phyloP scores from a whole-genome alignment of 2,113 vertebrate genomes.

The Xiphias gladius region DNA sequence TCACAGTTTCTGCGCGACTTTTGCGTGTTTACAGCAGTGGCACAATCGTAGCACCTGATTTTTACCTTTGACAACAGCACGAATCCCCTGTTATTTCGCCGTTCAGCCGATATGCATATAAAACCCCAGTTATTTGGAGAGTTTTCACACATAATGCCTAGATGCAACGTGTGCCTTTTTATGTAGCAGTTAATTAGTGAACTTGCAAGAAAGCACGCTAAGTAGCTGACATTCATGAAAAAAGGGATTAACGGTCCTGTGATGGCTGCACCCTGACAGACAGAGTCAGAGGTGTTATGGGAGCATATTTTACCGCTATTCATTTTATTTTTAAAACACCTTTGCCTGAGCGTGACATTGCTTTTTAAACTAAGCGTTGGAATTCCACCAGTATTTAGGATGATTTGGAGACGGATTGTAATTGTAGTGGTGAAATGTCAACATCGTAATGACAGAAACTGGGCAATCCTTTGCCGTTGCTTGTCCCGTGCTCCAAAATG shows the following conservation, averaged over 20 bases:
- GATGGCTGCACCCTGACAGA: conserved; percentile 17
- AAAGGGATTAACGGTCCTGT: conserved; percentile 20
- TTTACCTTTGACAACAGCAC: too few relatives aligned
- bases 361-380: conserved; percentile 5
- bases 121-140: background rate
- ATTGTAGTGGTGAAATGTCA: conserved; percentile 60
- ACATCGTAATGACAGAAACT: too few relatives aligned
- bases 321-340: conserved; percentile 8
- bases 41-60: conserved; percentile 18
- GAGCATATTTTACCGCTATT: conserved; percentile 4
- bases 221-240: conserved; percentile 20
- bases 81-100: too few relatives aligned
- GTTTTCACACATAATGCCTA: background rate
- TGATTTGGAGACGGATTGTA: conserved; percentile 35
- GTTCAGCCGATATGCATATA: background rate
- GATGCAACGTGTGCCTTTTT: conserved; percentile 37
- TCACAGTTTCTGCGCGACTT: conserved; percentile 12
- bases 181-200: conserved; percentile 11
- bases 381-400: conserved; percentile 7
- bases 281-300: conserved; percentile 11
- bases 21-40: too few relatives aligned
- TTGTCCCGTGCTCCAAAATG: conserved; percentile 31
- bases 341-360: conserved; percentile 12
- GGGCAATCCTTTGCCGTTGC: conserved; percentile 26
- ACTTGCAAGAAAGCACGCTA: conserved; percentile 7